Evolutionary conservation across 2,888 invertebrate genomes (phyloP).

Genomic region (Sarcophaga caerulescens): DNA sequence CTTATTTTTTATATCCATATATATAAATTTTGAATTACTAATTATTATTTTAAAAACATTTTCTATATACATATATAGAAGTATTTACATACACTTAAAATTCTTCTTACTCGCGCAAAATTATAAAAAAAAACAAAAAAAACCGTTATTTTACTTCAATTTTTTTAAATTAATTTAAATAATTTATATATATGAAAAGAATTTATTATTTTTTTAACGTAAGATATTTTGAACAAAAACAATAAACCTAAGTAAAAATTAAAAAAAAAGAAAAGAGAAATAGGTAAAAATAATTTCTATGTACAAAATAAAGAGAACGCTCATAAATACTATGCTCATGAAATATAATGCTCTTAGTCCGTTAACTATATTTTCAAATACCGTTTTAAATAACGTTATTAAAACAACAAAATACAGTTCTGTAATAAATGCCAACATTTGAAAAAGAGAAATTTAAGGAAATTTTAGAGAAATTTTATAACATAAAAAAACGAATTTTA

Average conservation of each 20-base stretch:
- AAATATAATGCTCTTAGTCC: background rate
- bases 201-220: too few relatives aligned
- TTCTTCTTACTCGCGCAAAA: too few relatives aligned
- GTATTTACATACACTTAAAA: too few relatives aligned
- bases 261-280: background rate
- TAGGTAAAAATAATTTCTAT: conserved; percentile 5
- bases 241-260: background rate
- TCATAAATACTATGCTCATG: background rate
- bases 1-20: too few relatives aligned
- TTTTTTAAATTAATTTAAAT: too few relatives aligned
- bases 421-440: background rate
- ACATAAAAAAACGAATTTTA: background rate
- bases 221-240: too few relatives aligned
- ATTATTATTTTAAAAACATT: too few relatives aligned
- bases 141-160: too few relatives aligned
- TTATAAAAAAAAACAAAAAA: too few relatives aligned
- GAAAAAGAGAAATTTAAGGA: background rate
- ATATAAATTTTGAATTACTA: too few relatives aligned
- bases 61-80: too few relatives aligned
- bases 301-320: conserved; percentile 18
- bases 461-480: background rate
- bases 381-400: conserved; percentile 6
- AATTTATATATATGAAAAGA: too few relatives aligned
- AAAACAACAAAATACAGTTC: background rate
- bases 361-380: conserved; percentile 18